A percentile compares a stretch with the other conserved stretches of the same genome.
These are phyloP conservation scores for Chouioia cunea DNA, from an alignment of 2,888 invertebrate species.

Conservation along the genomic window DNA sequence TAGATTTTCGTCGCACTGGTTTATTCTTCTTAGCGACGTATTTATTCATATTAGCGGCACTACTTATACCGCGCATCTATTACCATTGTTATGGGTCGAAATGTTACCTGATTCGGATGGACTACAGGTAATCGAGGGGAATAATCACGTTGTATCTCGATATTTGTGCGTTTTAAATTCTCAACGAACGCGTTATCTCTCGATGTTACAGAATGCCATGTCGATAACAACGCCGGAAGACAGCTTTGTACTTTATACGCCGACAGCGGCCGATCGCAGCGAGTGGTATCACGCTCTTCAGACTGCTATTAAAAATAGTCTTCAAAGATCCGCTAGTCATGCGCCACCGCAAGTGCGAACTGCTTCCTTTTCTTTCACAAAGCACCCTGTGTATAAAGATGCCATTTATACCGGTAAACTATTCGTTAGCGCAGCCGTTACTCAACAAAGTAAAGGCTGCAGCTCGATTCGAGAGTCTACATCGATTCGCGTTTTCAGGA, in stretches of 20 bases:
- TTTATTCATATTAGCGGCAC: slow-evolving; percentile 82
- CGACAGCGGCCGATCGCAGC: slow-evolving; percentile 78
- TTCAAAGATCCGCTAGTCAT: slow-evolving; percentile 75
- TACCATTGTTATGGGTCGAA: slow-evolving; percentile 86
- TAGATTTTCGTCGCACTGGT: slow-evolving; percentile 83
- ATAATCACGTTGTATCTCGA: no score
- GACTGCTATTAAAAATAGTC: slow-evolving; percentile 77
- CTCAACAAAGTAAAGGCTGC: no score
- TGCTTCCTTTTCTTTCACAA: slow-evolving; percentile 80
- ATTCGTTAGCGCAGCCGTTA: no score
- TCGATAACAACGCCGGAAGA: slow-evolving; percentile 86
- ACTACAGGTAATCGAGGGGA: slow-evolving; percentile 70
- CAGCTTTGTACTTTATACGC: slow-evolving; percentile 76
- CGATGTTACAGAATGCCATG: slow-evolving; percentile 72
- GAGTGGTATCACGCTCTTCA: slow-evolving; percentile 86
- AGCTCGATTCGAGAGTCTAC: no score
- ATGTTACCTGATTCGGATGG: slow-evolving; percentile 77
- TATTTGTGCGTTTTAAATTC: no score
- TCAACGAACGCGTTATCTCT: no score
- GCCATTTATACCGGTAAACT: slow-evolving; percentile 79
- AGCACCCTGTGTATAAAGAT: slow-evolving; percentile 79
- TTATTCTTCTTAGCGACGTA: slow-evolving; percentile 85
- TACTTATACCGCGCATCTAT: slow-evolving; percentile 75
- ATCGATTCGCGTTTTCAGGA: slow-evolving; percentile 62
- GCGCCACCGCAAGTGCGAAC: slow-evolving; percentile 80